Conservation (phyloP, 2,888 invertebrate genomes). For the Matsumyia berberina region DNA sequence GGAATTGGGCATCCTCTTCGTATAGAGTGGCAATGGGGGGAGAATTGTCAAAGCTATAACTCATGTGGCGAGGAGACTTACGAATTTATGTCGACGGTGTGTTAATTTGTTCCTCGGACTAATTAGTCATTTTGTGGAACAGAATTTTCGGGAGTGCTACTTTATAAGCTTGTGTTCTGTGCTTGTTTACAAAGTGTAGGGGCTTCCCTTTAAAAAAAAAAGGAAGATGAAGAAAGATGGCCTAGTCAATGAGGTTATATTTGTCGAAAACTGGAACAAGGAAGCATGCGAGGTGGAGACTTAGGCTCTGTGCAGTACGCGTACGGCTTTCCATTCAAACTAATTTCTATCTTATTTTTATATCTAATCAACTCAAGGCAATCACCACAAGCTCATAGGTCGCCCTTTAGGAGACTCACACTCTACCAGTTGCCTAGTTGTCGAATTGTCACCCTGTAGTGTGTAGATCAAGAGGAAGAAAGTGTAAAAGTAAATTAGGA, state of each 20-base stretch:
- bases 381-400: no score
- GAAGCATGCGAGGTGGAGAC: no score
- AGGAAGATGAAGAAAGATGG: background rate
- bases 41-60: constrained; percentile 67
- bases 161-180: constrained; percentile 46
- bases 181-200: constrained; percentile 60
- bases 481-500: no score
- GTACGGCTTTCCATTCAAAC: no score
- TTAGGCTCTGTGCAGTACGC: no score
- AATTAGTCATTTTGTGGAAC: constrained; percentile 72
- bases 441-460: no score
- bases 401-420: no score
- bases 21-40: constrained; percentile 12
- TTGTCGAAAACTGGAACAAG: background rate
- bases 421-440: no score
- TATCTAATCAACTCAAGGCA: no score
- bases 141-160: constrained; percentile 58
- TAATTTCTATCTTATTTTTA: no score
- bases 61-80: constrained; percentile 62
- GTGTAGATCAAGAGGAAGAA: no score
- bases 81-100: constrained; percentile 72
- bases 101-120: constrained; percentile 72
- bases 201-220: constrained; percentile 18
- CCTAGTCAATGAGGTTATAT: background rate
- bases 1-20: constrained; percentile 44